phyloP scores from a whole-genome alignment of 2,888 invertebrate species.

The Lasioglossum villosulum region DNA sequence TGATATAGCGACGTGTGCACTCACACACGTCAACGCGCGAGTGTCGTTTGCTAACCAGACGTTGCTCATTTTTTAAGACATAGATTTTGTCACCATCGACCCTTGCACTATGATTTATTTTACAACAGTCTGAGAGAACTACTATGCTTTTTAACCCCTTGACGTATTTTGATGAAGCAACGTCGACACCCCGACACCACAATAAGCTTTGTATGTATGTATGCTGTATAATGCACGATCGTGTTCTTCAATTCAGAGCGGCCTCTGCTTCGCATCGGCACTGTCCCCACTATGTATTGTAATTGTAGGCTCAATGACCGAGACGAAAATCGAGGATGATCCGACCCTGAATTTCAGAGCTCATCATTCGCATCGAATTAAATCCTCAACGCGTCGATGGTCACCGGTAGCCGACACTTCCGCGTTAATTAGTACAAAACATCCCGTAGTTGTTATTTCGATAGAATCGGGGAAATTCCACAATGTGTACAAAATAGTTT shows the following conservation, averaged over 20 bases:
- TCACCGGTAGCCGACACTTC: not conserved
- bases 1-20: too few species aligned
- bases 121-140: not conserved
- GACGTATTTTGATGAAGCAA: too few species aligned
- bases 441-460: not conserved
- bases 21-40: too few species aligned
- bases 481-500: not conserved
- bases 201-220: not conserved
- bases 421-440: not conserved
- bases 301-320: conserved; percentile 16
- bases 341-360: not conserved
- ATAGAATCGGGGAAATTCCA: not conserved
- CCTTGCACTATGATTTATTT: not conserved
- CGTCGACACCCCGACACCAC: not conserved
- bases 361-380: not conserved
- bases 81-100: not conserved
- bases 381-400: not conserved
- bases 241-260: conserved; percentile 3
- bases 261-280: not conserved
- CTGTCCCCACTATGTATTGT: conserved; percentile 1
- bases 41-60: too few species aligned
- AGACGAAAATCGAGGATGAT: conserved; percentile 9
- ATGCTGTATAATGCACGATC: not conserved
- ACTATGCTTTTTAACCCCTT: not conserved
- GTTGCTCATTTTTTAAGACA: too few species aligned